Conservation (phyloP, 2,113 vertebrate genomes). For the Prochilodus magdalenae region DNA sequence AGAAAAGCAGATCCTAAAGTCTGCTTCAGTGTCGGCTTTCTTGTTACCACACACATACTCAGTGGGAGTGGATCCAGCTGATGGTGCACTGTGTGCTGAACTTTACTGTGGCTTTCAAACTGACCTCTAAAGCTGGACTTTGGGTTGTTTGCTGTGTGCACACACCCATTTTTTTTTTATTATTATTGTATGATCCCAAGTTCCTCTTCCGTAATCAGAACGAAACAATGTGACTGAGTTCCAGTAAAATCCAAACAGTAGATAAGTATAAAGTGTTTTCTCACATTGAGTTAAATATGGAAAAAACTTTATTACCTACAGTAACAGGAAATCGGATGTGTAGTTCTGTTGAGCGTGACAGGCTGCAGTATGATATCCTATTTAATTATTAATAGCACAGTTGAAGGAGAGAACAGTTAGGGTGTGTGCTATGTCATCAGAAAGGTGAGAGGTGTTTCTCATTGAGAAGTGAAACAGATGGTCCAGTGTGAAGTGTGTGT, state of each 20-base stretch:
- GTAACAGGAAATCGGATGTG: neutral
- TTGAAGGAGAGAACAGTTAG: neutral
- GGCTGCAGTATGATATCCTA: neutral
- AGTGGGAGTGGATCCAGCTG: neutral
- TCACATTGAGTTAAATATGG: neutral
- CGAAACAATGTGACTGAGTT: neutral
- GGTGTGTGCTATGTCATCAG: neutral
- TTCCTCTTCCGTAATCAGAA: neutral
- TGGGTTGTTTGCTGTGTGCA: neutral
- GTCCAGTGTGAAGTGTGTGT: constrained; percentile 29
- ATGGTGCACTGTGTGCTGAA: neutral
- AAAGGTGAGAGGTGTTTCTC: constrained; percentile 15
- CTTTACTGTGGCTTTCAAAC: neutral
- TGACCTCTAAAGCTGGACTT: constrained; percentile 8
- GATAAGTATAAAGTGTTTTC: neutral
- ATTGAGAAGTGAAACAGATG: constrained; percentile 41
- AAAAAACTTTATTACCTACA: neutral
- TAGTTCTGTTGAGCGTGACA: neutral
- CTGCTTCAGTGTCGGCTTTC: neutral
- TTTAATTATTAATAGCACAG: constrained; percentile 17
- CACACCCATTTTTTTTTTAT: neutral
- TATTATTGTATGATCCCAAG: neutral
- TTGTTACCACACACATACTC: neutral
- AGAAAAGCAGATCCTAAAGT: neutral
- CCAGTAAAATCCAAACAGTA: neutral